Evolutionary conservation across 2,113 vertebrate genomes (phyloP), one percentile per base, ranked within the genome.

Genomic region (Onychostruthus taczanowskii): DNA sequence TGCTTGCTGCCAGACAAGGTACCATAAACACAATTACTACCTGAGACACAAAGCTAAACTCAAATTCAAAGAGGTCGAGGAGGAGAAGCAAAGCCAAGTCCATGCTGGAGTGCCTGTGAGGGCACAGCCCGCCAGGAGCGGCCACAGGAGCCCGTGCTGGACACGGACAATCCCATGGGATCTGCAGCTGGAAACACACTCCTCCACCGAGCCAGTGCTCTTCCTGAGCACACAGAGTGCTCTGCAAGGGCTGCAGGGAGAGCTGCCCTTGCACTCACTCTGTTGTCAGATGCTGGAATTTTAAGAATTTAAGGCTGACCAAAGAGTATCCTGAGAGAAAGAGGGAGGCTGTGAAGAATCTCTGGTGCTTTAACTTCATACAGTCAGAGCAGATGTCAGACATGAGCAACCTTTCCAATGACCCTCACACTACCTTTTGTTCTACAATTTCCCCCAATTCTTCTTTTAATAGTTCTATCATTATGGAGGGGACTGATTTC

Each of bases 391-490:
- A 89, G 89, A 97, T 92, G 96, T 94, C 94, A 97, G 91, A 90
- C 72, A 93, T 77, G 66, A 76, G 75, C 70, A 96, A 73, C 93
- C 91, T 98, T 98, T 98, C 98, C 96, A 98, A 98, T 90, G 98
- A 98, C 97, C 90, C 94, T 92, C 78, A 84, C 19, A 90, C 43
- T 73, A 93, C 85, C 80, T 94, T 77, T 73, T 78, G 81, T 58
- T 88, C 67, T 16, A 93, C 33, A 19, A 69, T 81, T 93, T 89
- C 33, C 67, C 56, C 9, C 77, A 96, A 84, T 78, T 84, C 66
- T 88, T 94, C 66, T 49, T 80, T 70, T 75, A 93, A 75, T 37
- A 86, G 52, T 49, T 81, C 39, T 66, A 21, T 93, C 53, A 61
- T 82, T 87, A 94, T 55, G 13, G 43, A 93, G 21, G 22, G 43